A percentile compares a stretch with the other conserved stretches of the same genome.
phyloP scores from a whole-genome alignment of 2,797 vertebrate species.

The Lacerta viridis region DNA sequence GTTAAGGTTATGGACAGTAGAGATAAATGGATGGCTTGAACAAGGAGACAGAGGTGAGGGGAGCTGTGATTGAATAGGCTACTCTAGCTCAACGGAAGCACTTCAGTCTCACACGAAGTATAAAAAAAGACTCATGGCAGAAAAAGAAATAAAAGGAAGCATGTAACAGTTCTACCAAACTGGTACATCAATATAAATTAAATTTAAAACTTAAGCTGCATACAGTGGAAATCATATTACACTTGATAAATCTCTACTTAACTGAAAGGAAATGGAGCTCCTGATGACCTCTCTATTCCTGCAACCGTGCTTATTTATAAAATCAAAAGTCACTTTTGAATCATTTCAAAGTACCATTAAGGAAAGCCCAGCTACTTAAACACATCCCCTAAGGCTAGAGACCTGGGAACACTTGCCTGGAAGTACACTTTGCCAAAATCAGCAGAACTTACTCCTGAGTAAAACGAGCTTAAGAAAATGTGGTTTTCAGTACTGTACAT shows the following conservation, averaged over 20 bases:
- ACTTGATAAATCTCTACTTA: constrained; percentile 52
- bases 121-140: constrained; percentile 29
- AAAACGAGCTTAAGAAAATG: constrained; percentile 1
- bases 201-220: constrained; percentile 57
- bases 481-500: not conserved
- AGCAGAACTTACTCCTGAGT: not conserved
- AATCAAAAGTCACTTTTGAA: constrained; percentile 34
- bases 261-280: constrained; percentile 48
- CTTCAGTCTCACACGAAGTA: constrained; percentile 48
- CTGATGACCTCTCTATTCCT: constrained; percentile 50
- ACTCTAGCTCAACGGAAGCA: constrained; percentile 38
- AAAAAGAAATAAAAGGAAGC: constrained; percentile 41
- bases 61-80: constrained; percentile 45
- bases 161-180: constrained; percentile 55
- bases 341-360: constrained; percentile 55
- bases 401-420: not conserved
- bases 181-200: constrained; percentile 51
- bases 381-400: constrained; percentile 15
- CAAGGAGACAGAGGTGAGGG: constrained; percentile 40
- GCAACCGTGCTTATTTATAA: constrained; percentile 42
- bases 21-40: constrained; percentile 53
- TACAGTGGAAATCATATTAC: constrained; percentile 52
- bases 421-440: not conserved
- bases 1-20: not conserved
- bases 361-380: not conserved